Percentiles rank a stretch among this genome's conserved stretches.
phyloP scores from a whole-genome alignment of 2,888 invertebrate species.

The Microplitis manilae region DNA sequence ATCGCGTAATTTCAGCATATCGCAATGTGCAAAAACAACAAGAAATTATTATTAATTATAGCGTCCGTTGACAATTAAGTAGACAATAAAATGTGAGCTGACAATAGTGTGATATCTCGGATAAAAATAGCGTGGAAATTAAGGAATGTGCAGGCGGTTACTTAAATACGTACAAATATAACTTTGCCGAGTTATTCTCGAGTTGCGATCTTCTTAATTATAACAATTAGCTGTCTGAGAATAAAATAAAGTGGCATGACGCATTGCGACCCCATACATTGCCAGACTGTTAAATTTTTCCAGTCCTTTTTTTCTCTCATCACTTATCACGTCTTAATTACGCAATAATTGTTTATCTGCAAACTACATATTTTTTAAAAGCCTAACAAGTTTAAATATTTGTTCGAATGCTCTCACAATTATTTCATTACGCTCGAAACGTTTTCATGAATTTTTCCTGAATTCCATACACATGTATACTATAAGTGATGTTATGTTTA shows the following conservation, averaged over 20 bases:
- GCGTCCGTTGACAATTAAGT: background rate
- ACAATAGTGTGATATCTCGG: constrained; percentile 52
- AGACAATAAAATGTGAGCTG: constrained; percentile 3
- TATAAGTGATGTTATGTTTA: too few relatives aligned
- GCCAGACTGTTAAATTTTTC: constrained; percentile 13
- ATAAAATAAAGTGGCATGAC: constrained; percentile 62
- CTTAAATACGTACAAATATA: constrained; percentile 60
- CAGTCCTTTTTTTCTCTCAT: background rate
- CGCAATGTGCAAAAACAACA: constrained; percentile 27
- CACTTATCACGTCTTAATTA: background rate
- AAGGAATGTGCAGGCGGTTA: constrained; percentile 56
- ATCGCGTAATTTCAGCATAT: background rate
- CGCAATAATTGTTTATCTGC: background rate
- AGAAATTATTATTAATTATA: background rate
- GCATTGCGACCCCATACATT: constrained; percentile 35
- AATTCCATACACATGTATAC: too few relatives aligned
- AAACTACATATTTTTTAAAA: background rate
- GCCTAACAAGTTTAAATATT: background rate
- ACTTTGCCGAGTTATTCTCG: constrained; percentile 63
- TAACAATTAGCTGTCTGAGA: constrained; percentile 65
- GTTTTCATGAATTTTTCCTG: too few relatives aligned
- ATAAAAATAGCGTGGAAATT: constrained; percentile 59
- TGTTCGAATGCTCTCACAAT: too few relatives aligned
- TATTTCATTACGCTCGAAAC: too few relatives aligned
- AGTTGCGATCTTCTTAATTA: constrained; percentile 65